These are phyloP conservation scores for Hyperoplus lanceolatus DNA, from an alignment of 2,797 vertebrate genomes.

Conservation along the genomic window DNA sequence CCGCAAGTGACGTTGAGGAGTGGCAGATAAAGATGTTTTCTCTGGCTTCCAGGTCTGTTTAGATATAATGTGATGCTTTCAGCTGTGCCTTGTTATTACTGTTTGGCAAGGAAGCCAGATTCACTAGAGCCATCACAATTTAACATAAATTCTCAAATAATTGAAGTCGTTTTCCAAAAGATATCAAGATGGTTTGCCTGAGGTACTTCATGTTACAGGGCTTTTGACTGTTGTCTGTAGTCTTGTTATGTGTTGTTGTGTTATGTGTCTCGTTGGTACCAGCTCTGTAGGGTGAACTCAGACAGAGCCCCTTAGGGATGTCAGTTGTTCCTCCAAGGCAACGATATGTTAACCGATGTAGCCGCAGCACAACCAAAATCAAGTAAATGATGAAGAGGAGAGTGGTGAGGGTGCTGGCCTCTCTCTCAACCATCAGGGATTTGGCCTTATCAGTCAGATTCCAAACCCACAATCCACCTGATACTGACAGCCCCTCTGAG, in stretches of 20 bases:
- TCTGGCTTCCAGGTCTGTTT: no score
- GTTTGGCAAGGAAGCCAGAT: not conserved
- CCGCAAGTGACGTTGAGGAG: not conserved
- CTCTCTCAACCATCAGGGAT: constrained; percentile 83
- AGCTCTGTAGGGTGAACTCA: constrained; percentile 81
- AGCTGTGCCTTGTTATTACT: no score
- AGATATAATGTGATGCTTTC: no score
- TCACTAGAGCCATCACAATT: not conserved
- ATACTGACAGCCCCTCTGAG: constrained; percentile 77
- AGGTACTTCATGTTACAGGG: not conserved
- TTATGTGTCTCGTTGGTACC: constrained; percentile 60
- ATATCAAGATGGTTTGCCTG: not conserved
- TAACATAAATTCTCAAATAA: not conserved
- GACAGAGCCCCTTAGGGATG: constrained; percentile 80
- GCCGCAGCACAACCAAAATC: constrained; percentile 90
- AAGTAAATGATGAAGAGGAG: constrained; percentile 88
- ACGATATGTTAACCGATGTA: constrained; percentile 90
- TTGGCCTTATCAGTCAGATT: constrained; percentile 66
- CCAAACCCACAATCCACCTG: constrained; percentile 77
- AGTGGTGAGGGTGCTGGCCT: constrained; percentile 80
- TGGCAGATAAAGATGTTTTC: not conserved
- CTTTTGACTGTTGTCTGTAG: no score
- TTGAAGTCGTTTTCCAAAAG: not conserved
- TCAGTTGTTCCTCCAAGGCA: constrained; percentile 91
- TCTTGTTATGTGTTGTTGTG: no score